Percentiles rank a stretch among this genome's conserved stretches.
These are phyloP conservation scores for Pelmatolapia mariae DNA, from an alignment of 2,113 vertebrate genomes.

Conservation along the genomic window DNA sequence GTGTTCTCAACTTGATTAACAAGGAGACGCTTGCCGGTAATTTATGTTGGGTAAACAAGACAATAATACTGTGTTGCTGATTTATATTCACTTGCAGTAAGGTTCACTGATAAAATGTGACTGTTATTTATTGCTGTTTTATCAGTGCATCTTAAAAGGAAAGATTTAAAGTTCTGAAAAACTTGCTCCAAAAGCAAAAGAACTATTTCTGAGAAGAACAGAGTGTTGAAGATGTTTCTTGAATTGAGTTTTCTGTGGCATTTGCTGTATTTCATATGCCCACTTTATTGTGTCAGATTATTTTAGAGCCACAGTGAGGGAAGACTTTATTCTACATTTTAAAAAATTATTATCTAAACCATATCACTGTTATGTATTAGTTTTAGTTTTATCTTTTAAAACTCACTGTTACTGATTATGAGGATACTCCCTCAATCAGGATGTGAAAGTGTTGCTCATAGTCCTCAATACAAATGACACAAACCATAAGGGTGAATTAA, in stretches of 20 bases:
- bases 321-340: neutral
- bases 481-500: neutral
- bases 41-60: slow-evolving; percentile 55
- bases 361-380: neutral
- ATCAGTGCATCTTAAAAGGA: neutral
- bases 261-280: neutral
- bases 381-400: neutral
- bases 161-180: neutral
- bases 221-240: neutral
- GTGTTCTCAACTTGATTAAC: slow-evolving; percentile 62
- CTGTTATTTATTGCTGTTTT: neutral
- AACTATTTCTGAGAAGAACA: neutral
- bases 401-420: neutral
- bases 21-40: slow-evolving; percentile 42
- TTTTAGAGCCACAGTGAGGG: neutral
- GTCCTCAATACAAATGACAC: neutral
- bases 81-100: neutral
- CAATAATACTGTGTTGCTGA: slow-evolving; percentile 16
- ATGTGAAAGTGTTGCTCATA: neutral
- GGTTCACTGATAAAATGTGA: neutral
- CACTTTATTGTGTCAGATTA: neutral
- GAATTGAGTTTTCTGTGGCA: neutral
- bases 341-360: neutral
- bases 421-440: neutral
- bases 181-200: no score